phyloP scores from a whole-genome alignment of 2,113 vertebrate genomes.

The Trogon surrucura region DNA sequence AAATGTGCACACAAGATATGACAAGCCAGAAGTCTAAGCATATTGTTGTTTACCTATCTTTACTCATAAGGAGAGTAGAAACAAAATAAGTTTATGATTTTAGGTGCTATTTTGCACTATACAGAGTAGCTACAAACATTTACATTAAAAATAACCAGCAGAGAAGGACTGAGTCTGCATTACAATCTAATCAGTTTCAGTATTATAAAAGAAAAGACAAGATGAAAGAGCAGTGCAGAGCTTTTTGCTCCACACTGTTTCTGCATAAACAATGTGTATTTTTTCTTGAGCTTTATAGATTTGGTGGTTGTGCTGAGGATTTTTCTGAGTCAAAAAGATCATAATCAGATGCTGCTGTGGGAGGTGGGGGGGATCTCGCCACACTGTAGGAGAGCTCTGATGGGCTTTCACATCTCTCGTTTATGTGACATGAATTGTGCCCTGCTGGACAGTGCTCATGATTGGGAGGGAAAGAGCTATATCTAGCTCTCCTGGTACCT shows the following conservation, averaged over 20 bases:
- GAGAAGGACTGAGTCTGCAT: neutral
- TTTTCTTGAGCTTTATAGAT: neutral
- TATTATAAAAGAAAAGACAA: neutral
- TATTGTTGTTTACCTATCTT: neutral
- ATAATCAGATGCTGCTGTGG: neutral
- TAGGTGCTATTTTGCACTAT: neutral
- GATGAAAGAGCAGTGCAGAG: neutral
- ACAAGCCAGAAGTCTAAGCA: neutral
- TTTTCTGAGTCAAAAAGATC: neutral
- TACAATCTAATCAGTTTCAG: neutral
- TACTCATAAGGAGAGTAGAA: neutral
- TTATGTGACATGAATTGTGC: neutral
- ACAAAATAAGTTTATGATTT: neutral
- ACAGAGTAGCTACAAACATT: neutral
- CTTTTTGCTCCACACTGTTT: neutral
- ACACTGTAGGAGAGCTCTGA: neutral
- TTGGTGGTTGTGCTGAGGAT: neutral
- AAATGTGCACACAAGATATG: neutral
- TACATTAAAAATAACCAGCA: neutral
- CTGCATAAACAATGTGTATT: neutral
- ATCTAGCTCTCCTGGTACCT: neutral
- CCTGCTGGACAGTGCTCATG: accelerated
- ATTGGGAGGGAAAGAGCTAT: neutral
- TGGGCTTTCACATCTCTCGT: neutral
- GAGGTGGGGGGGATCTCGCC: neutral